These are phyloP conservation scores for Toxotes jaculatrix DNA, from an alignment of 2,113 vertebrate species.

Conservation along the genomic window DNA sequence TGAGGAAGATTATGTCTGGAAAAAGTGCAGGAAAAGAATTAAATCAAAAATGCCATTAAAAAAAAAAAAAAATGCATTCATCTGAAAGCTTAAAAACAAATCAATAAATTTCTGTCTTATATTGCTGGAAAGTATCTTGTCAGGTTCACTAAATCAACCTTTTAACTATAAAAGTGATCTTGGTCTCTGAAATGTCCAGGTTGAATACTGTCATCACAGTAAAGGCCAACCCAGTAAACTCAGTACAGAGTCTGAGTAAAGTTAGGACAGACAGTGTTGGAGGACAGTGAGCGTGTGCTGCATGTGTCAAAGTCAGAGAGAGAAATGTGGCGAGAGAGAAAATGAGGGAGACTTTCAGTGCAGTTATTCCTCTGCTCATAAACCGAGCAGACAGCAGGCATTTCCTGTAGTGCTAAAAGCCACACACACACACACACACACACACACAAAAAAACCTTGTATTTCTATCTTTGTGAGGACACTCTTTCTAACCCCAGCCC, in stretches of 20 bases:
- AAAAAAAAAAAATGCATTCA: too few species aligned
- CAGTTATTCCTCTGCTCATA: constrained; percentile 64
- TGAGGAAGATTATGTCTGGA: neutral
- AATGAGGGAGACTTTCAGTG: constrained; percentile 39
- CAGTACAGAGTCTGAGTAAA: neutral
- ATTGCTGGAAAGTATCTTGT: neutral
- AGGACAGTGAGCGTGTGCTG: neutral
- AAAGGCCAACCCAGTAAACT: neutral
- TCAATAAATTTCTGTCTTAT: neutral
- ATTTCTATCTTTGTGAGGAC: too few species aligned
- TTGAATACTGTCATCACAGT: neutral
- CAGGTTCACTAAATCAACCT: neutral
- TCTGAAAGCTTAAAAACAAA: neutral
- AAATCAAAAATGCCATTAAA: neutral
- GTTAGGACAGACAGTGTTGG: neutral
- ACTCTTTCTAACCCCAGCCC: too few species aligned
- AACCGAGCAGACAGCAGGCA: constrained; percentile 77
- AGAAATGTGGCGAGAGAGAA: constrained; percentile 46
- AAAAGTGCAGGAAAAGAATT: neutral
- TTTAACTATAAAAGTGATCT: neutral
- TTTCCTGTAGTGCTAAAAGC: constrained; percentile 78
- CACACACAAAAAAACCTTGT: constrained; percentile 3
- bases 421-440: constrained; percentile 41
- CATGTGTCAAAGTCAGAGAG: constrained; percentile 38
- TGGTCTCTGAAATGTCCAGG: neutral